phyloP scores from a whole-genome alignment of 2,797 vertebrate genomes.

The Girardinus metallicus region DNA sequence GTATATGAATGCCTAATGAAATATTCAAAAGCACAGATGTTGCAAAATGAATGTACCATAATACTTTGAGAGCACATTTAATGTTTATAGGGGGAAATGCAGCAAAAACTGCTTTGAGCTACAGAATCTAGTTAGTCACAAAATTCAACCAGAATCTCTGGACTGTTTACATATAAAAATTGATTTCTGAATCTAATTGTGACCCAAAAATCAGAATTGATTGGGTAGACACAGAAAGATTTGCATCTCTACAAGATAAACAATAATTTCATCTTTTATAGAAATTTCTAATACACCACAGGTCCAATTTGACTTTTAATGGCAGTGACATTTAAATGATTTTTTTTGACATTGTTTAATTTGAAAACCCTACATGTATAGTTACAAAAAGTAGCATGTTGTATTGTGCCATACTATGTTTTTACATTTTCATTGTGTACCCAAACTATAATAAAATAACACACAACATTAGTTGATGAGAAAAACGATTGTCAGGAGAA shows the following conservation, averaged over 20 bases:
- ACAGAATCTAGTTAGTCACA: background rate
- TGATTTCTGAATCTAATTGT: too few species aligned
- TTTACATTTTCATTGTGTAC: background rate
- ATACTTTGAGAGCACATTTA: background rate
- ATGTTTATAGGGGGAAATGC: background rate
- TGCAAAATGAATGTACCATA: constrained; percentile 6
- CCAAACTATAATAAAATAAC: background rate
- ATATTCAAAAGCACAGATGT: constrained; percentile 27
- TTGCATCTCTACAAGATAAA: background rate
- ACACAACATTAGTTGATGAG: background rate
- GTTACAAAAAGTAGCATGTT: background rate
- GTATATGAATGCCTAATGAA: constrained; percentile 27
- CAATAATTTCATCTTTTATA: background rate
- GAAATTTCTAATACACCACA: background rate
- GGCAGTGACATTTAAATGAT: background rate
- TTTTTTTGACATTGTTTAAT: background rate
- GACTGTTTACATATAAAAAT: too few species aligned
- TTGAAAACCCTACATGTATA: too few species aligned
- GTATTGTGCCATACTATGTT: background rate
- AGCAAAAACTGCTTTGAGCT: constrained; percentile 8
- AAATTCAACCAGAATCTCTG: too few species aligned
- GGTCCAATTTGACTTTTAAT: background rate
- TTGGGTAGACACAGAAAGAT: background rate
- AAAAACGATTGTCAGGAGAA: background rate
- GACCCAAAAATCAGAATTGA: too few species aligned